These are phyloP conservation scores for rat (Rattus norvegicus) DNA, from an alignment of 2,113 vertebrate species.

Conservation along the genomic window GRCr8 NC_086022.1:94907501-94908000, in stretches of 20 bases:
- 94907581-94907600: background rate
- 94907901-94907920: constrained; percentile 60
- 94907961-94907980: constrained; percentile 56
- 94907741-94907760: background rate
- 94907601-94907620: background rate
- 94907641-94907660: background rate
- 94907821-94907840: constrained; percentile 33
- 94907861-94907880: background rate
- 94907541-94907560: background rate
- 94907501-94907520: background rate
- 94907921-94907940: constrained; percentile 33
- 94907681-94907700: background rate
- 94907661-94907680: background rate
- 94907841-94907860: constrained; percentile 28
- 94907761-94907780: background rate
- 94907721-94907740: background rate
- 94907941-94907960: background rate
- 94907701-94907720: background rate
- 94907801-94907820: constrained; percentile 61
- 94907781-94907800: background rate
- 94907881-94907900: background rate
- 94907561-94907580: background rate
- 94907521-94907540: background rate
- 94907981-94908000: background rate
- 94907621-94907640: background rate